These are phyloP conservation scores for Hyperopisus bebe DNA, from an alignment of 2,113 vertebrate genomes.

Conservation along the genomic window DNA sequence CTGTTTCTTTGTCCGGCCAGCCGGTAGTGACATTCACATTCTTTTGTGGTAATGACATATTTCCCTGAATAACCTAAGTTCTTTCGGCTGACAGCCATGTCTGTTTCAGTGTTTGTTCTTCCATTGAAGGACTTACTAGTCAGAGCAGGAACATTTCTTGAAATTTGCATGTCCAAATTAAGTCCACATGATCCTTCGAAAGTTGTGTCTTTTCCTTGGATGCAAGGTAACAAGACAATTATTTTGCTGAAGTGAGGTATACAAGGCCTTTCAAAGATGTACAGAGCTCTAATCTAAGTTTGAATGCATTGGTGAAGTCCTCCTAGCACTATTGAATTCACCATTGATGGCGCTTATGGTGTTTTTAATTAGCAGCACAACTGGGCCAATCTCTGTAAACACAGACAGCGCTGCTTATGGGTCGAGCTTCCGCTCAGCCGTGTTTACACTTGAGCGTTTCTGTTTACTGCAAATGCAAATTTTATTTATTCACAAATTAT, in stretches of 20 bases:
- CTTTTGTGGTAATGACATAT: background rate
- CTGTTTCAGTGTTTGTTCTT: background rate
- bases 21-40: background rate
- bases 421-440: background rate
- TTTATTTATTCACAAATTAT: background rate
- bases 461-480: background rate
- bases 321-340: background rate
- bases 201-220: background rate
- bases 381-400: slow-evolving; percentile 4
- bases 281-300: background rate
- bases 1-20: background rate
- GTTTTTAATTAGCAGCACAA: slow-evolving; percentile 31
- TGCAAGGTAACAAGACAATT: background rate
- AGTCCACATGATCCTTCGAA: background rate
- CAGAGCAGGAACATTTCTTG: background rate
- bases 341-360: slow-evolving; percentile 40
- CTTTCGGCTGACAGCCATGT: background rate
- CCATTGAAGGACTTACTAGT: background rate
- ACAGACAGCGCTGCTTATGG: background rate
- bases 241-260: background rate
- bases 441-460: background rate
- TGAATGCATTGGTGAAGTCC: background rate
- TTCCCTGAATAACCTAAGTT: background rate
- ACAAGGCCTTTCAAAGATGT: background rate
- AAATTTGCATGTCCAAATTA: background rate